These are phyloP conservation scores for Nasonia oneida DNA, from an alignment of 2,888 invertebrate genomes.

Conservation along the genomic window DNA sequence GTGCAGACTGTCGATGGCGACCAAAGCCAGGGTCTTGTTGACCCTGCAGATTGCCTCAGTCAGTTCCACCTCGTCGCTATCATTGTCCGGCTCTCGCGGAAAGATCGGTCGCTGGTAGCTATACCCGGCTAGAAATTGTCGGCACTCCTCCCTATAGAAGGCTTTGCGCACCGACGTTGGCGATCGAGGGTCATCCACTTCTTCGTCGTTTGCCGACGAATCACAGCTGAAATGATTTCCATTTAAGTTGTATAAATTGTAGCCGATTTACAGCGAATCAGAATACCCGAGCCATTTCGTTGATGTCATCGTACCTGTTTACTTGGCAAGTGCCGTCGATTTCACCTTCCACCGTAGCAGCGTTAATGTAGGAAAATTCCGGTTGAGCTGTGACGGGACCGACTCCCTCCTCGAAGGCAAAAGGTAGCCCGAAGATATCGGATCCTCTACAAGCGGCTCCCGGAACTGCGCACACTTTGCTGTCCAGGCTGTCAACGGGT, in stretches of 20 bases:
- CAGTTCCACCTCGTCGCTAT: conserved; percentile 65
- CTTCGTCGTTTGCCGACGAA: conserved; percentile 9
- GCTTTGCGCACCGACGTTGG: conserved; percentile 80
- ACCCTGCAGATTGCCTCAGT: conserved; percentile 73
- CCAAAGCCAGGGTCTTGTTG: conserved; percentile 83
- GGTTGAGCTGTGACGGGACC: background rate
- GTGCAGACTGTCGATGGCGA: conserved; percentile 87
- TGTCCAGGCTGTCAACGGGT: background rate
- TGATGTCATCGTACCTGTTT: conserved; percentile 29
- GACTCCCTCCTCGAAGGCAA: background rate
- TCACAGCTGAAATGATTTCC: conserved; percentile 15
- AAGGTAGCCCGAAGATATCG: conserved; percentile 42
- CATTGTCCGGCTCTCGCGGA: conserved; percentile 70
- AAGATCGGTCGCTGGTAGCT: conserved; percentile 73
- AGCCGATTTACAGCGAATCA: too few species aligned
- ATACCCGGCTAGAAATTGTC: conserved; percentile 73
- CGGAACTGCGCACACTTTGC: conserved; percentile 38
- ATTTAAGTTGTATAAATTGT: too few species aligned
- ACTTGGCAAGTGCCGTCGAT: conserved; percentile 26
- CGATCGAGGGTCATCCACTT: conserved; percentile 81
- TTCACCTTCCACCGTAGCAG: background rate
- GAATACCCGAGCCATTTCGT: too few species aligned
- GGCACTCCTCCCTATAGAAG: conserved; percentile 70
- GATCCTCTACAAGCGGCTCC: conserved; percentile 29
- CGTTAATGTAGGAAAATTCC: background rate